Evolutionary conservation across 1,140 invertebrate genomes (phyloP), one percentile per base, ranked within the genome.

Genomic region (Saccostrea echinata): DNA sequence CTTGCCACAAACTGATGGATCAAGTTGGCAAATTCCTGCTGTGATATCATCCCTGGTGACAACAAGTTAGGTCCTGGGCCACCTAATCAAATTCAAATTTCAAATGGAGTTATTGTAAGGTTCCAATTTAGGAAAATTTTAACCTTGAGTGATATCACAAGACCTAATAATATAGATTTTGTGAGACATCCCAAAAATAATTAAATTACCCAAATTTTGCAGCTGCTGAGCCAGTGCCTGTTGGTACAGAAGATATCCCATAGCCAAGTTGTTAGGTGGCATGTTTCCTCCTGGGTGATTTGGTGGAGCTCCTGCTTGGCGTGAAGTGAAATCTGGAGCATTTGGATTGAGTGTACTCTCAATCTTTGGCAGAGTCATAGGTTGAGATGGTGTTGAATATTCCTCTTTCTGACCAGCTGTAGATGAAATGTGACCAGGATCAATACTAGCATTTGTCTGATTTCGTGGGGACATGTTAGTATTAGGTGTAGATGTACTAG

Each of bases 261-360:
- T 84, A 24, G 84, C 85, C 61, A 84, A 55, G 53, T 86, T 89
- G 57, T 82, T 82, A 52, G 68, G 84, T 51, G 85, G 84, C 27
- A 85, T 68, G 18, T 51, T 55, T 52, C 84, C 84, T 24, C 76
- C 86, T 12, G 80, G 24, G 52, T 68, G 81, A 81, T 88, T 86
- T n/a, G 84, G 21, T 51, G 57, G 57, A 57, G 24, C 52, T 55
- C 84, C 87, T 35, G 84, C 57, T 52, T 88, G 89, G n/a, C 88
- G 83, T 55, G 89, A 90, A 30, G 88, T 90, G 93, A 98, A 98
- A 94, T 98, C 97, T 2, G 97, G 97, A 27, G 98, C 97, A 92
- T 97, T 96, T 1, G 97, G 97, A 95, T 98, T 98, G 83, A 98
- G 96, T 83, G 97, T 96, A 55, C 97, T 98, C 88, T 95, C 94